Conservation (phyloP, 2,797 vertebrate species). For the Linurgus olivaceus region DNA sequence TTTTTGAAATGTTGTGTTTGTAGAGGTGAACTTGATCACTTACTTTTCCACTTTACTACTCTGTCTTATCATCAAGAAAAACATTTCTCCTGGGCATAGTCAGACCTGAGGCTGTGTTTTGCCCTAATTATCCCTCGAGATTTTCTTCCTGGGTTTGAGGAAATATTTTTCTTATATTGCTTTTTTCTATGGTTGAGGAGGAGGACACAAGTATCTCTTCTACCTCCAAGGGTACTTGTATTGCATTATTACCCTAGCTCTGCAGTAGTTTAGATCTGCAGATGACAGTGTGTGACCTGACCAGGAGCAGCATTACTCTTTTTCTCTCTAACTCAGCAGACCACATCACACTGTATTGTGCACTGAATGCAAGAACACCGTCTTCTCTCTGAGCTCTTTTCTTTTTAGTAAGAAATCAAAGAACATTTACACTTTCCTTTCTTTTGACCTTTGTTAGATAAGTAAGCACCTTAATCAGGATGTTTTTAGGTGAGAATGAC, state of each 20-base stretch:
- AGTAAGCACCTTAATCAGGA: not conserved
- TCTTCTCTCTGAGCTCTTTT: not conserved
- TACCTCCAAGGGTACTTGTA: not conserved
- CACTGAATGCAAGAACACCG: not conserved
- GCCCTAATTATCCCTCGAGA: not conserved
- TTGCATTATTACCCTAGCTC: not conserved
- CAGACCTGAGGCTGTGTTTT: not conserved
- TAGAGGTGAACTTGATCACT: not conserved
- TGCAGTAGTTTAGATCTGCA: not conserved
- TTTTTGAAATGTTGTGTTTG: not conserved
- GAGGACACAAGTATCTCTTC: not conserved
- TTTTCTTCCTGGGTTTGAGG: not conserved
- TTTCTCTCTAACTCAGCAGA: not conserved
- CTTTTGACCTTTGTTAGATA: constrained; percentile 68
- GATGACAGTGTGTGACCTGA: not conserved
- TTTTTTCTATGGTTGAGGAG: not conserved
- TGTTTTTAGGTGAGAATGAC: constrained; percentile 17
- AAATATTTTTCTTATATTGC: not conserved
- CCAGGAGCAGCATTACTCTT: not conserved
- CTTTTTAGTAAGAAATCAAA: not conserved
- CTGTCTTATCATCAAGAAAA: not conserved
- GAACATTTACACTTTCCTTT: not conserved
- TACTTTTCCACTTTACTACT: not conserved
- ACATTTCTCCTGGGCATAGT: not conserved
- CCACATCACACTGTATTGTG: not conserved